These are phyloP conservation scores for Sterrhoptilus dennistouni DNA, from an alignment of 2,113 vertebrate genomes.

Conservation along the genomic window DNA sequence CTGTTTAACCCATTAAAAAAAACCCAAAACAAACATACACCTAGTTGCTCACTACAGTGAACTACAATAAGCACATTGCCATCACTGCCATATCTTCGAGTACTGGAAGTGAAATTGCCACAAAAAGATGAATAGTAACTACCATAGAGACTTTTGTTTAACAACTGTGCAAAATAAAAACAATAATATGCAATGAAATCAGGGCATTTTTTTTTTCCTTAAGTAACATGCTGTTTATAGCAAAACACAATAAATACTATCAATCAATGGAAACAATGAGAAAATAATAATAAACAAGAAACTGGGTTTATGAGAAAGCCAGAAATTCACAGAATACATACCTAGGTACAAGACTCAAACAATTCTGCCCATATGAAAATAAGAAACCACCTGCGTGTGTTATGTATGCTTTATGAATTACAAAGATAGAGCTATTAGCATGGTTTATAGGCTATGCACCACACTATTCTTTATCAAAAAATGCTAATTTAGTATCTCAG, in stretches of 20 bases:
- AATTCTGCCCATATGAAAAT: not conserved
- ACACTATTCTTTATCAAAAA: constrained; percentile 31
- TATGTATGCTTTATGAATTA: not conserved
- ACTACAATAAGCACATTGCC: not conserved
- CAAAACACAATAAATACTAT: not conserved
- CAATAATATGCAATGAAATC: not conserved
- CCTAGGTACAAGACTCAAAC: not conserved
- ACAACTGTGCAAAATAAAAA: not conserved
- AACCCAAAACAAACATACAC: not conserved
- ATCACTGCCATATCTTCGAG: not conserved
- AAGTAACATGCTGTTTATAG: not conserved
- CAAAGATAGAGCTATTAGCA: not conserved
- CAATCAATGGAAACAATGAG: not conserved
- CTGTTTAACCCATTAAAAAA: not conserved
- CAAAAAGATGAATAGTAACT: not conserved
- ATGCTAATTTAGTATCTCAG: constrained; percentile 31
- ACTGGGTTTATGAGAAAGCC: not conserved
- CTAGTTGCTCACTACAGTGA: not conserved
- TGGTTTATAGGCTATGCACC: constrained; percentile 6
- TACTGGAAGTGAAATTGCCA: not conserved
- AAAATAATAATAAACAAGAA: not conserved
- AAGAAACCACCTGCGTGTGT: constrained; percentile 7
- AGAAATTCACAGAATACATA: not conserved
- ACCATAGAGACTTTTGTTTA: not conserved
- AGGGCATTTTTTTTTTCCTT: not conserved